Conservation (phyloP, 2,113 vertebrate genomes). For the Ondatra zibethicus region DNA sequence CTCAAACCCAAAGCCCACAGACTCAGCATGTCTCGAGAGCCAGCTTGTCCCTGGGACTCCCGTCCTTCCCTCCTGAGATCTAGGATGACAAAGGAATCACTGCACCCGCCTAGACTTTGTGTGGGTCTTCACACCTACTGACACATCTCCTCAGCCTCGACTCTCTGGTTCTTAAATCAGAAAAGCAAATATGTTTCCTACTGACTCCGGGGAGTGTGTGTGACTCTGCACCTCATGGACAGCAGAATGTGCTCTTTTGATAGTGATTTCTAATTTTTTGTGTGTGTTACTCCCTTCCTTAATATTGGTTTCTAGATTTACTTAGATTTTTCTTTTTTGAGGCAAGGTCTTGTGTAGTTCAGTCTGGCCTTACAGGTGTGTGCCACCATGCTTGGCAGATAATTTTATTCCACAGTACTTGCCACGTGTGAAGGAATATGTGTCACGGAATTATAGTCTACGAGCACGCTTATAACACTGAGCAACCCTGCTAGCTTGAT, state of each 20-base stretch:
- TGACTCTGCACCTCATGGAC: background rate
- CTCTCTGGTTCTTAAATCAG: slow-evolving; percentile 35
- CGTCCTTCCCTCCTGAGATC: too few species aligned
- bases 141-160: background rate
- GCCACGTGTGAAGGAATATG: background rate
- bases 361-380: background rate
- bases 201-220: background rate
- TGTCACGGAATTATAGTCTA: background rate
- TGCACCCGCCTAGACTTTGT: background rate
- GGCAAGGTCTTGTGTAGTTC: too few species aligned
- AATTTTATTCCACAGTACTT: background rate
- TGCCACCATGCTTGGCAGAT: background rate
- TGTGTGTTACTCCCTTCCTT: background rate
- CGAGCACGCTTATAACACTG: slow-evolving; percentile 2
- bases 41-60: background rate
- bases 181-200: background rate
- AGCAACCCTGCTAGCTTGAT: background rate
- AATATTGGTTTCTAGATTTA: slow-evolving; percentile 27
- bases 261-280: background rate
- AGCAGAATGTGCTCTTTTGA: background rate
- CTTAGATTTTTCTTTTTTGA: background rate
- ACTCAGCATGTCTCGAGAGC: background rate
- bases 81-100: background rate
- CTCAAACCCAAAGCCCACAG: background rate
- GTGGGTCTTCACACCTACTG: too few species aligned